phyloP scores from a whole-genome alignment of 2,797 vertebrate genomes.

The Pyrocephalus nanus region DNA sequence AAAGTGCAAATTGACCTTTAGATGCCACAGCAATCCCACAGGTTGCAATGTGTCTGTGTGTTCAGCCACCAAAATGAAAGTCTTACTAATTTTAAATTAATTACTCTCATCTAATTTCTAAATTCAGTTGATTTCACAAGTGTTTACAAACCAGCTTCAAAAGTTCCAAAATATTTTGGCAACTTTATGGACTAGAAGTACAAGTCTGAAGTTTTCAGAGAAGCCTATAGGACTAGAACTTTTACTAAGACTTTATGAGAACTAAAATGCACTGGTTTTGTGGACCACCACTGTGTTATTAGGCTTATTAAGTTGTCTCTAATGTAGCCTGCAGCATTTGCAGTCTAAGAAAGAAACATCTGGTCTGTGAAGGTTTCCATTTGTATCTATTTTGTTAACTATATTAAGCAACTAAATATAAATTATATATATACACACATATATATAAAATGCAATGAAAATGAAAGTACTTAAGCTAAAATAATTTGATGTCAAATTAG shows the following conservation, averaged over 20 bases:
- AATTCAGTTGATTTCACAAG: background rate
- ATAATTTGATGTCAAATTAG: background rate
- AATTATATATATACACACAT: background rate
- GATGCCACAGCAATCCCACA: background rate
- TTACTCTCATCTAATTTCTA: background rate
- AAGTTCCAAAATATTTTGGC: background rate
- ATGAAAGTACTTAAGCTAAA: background rate
- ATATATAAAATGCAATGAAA: background rate
- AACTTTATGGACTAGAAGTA: background rate
- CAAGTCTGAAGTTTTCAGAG: background rate
- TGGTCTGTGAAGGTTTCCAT: conserved; percentile 26
- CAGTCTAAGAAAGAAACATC: conserved; percentile 35
- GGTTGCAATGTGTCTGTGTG: background rate
- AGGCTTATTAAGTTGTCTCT: conserved; percentile 30
- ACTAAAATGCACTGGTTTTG: background rate
- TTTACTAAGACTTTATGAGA: conserved; percentile 16
- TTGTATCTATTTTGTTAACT: conserved; percentile 25
- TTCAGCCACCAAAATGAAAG: background rate
- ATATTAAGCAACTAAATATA: background rate
- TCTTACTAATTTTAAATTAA: background rate
- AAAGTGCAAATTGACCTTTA: background rate
- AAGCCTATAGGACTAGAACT: background rate
- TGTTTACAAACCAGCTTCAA: background rate
- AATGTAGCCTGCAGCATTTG: background rate
- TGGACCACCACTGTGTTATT: conserved; percentile 40